A percentile compares a stretch with the other conserved stretches of the same genome.
phyloP scores from a whole-genome alignment of 2,113 vertebrate species.

The Calidris pugnax region DNA sequence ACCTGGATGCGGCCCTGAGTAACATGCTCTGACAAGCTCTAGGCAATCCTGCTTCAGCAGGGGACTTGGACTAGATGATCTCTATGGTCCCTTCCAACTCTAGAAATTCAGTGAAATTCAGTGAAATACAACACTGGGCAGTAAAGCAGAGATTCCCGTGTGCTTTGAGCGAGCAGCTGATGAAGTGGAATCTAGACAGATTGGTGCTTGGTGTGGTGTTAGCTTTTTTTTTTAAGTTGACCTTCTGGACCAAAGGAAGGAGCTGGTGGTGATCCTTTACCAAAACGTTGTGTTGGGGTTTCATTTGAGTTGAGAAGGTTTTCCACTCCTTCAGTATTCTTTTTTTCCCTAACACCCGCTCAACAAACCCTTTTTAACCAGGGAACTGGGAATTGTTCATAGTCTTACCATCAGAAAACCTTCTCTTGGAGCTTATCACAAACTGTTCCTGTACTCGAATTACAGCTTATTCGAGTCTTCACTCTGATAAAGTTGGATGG shows the following conservation, averaged over 20 bases:
- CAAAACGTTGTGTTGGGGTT: neutral
- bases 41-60: too few species aligned
- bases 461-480: neutral
- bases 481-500: neutral
- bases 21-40: too few species aligned
- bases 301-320: neutral
- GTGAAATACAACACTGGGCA: neutral
- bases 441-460: neutral
- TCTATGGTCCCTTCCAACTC: too few species aligned
- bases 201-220: neutral
- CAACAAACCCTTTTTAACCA: neutral
- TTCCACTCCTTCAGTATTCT: neutral
- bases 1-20: too few species aligned
- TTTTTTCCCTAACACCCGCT: neutral
- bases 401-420: neutral
- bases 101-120: too few species aligned
- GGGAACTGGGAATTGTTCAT: neutral
- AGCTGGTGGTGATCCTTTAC: neutral
- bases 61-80: too few species aligned
- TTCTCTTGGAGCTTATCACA: neutral
- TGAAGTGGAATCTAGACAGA: neutral
- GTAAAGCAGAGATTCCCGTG: neutral
- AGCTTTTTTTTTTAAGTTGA: neutral
- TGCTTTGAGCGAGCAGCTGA: neutral
- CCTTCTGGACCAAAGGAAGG: neutral